Percentiles rank a stretch among this genome's conserved stretches.
These are phyloP conservation scores for Heliconius erato DNA, from an alignment of 2,888 invertebrate species.

Conservation along the genomic window DNA sequence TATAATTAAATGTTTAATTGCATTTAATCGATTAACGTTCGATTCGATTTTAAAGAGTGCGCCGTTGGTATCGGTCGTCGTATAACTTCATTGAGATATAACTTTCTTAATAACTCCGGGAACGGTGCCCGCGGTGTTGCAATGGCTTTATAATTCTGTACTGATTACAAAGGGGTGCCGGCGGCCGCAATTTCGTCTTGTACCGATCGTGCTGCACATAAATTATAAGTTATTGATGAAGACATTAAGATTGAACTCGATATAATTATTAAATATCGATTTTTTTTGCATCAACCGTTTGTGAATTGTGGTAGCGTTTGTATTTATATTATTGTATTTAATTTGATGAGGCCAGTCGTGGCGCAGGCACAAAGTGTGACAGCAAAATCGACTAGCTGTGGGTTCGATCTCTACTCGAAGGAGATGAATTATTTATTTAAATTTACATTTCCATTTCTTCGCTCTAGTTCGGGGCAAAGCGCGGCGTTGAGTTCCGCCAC, in stretches of 20 bases:
- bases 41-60: conserved; percentile 50
- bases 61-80: conserved; percentile 55
- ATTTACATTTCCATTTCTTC: too few relatives aligned
- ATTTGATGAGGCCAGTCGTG: too few relatives aligned
- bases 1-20: not conserved
- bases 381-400: too few relatives aligned
- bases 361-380: too few relatives aligned
- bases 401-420: too few relatives aligned
- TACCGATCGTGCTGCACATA: conserved; percentile 84
- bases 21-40: conserved; percentile 25
- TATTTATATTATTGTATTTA: not conserved
- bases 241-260: conserved; percentile 82
- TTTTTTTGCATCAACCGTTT: conserved; percentile 8
- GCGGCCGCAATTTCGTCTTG: conserved; percentile 87
- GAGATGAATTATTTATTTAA: too few relatives aligned
- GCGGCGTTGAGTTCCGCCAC: too few relatives aligned
- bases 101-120: conserved; percentile 70
- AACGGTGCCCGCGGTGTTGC: conserved; percentile 79
- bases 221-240: conserved; percentile 86
- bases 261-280: conserved; percentile 66
- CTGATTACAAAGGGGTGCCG: conserved; percentile 87
- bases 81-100: conserved; percentile 70
- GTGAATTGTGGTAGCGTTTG: not conserved
- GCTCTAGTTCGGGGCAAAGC: too few relatives aligned
- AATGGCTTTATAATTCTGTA: conserved; percentile 84